Conservation (phyloP, 2,113 vertebrate species). For the Tretioscincus oriximinensis region DNA sequence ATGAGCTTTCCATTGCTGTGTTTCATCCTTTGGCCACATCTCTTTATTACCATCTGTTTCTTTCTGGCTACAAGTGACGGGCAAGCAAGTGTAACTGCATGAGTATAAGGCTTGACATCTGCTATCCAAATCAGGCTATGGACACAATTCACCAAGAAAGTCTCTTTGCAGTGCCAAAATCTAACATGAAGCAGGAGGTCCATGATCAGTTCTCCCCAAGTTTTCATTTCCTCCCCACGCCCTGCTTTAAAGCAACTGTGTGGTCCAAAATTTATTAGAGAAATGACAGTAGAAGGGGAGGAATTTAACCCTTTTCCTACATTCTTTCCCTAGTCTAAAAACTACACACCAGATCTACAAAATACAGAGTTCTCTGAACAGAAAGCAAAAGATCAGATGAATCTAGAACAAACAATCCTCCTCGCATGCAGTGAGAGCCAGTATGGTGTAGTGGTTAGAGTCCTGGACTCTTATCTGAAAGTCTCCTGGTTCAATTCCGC, state of each 20-base stretch:
- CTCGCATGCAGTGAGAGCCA: too few species aligned
- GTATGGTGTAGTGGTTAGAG: too few species aligned
- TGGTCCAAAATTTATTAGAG: not conserved
- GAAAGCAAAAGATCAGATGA: not conserved
- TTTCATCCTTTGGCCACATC: slow-evolving; percentile 23
- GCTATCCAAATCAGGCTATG: slow-evolving; percentile 53
- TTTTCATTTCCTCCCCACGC: not conserved
- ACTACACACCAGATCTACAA: too few species aligned
- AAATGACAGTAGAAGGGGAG: not conserved
- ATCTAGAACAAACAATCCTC: not conserved
- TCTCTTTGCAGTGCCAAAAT: not conserved
- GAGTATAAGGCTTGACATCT: slow-evolving; percentile 60
- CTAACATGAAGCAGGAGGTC: not conserved
- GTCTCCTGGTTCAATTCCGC: too few species aligned
- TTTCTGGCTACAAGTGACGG: slow-evolving; percentile 58
- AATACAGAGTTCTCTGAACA: not conserved
- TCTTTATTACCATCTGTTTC: slow-evolving; percentile 68
- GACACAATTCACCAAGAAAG: slow-evolving; percentile 49
- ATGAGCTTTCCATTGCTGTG: slow-evolving; percentile 22
- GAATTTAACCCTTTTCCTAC: not conserved
- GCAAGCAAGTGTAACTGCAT: slow-evolving; percentile 57
- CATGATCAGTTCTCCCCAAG: not conserved
- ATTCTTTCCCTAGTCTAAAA: not conserved
- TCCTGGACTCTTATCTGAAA: too few species aligned
- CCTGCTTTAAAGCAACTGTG: too few species aligned